Percentiles rank a stretch among this genome's conserved stretches.
phyloP scores from a whole-genome alignment of 1,140 invertebrate species.

The Zophobas morio region DNA sequence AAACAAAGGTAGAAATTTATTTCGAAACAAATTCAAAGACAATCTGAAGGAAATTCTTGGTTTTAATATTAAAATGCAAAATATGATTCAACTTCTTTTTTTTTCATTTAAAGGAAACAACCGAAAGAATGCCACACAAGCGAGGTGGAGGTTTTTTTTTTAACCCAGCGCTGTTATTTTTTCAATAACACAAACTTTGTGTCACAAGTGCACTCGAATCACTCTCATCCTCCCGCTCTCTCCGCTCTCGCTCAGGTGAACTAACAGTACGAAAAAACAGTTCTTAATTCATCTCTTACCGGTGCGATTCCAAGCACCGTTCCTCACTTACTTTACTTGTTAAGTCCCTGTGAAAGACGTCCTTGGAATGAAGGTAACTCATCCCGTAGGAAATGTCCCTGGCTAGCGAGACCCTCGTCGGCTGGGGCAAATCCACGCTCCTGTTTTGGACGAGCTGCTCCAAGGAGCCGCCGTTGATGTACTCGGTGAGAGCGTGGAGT shows the following conservation, averaged over 20 bases:
- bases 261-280: constrained; percentile 11
- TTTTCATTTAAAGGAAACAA: no score
- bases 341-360: constrained; percentile 95
- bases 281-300: constrained; percentile 18
- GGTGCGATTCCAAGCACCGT: background rate
- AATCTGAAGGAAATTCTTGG: no score
- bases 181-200: no score
- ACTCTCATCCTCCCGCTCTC: no score
- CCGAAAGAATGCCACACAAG: no score
- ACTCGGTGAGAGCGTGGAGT: constrained; percentile 95
- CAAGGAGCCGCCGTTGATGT: constrained; percentile 93
- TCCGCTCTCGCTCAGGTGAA: background rate
- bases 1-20: no score
- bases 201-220: no score
- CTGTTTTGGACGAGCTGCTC: constrained; percentile 88
- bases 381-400: constrained; percentile 91
- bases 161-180: no score
- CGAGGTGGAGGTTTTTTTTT: no score
- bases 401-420: constrained; percentile 85
- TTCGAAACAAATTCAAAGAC: no score
- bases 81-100: no score
- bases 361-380: constrained; percentile 91
- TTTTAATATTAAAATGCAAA: no score
- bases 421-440: constrained; percentile 83
- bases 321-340: constrained; percentile 86